Evolutionary conservation across 2,113 vertebrate species (phyloP), one percentile per base, ranked within the genome.

Genomic region (Istiophorus platypterus): DNA sequence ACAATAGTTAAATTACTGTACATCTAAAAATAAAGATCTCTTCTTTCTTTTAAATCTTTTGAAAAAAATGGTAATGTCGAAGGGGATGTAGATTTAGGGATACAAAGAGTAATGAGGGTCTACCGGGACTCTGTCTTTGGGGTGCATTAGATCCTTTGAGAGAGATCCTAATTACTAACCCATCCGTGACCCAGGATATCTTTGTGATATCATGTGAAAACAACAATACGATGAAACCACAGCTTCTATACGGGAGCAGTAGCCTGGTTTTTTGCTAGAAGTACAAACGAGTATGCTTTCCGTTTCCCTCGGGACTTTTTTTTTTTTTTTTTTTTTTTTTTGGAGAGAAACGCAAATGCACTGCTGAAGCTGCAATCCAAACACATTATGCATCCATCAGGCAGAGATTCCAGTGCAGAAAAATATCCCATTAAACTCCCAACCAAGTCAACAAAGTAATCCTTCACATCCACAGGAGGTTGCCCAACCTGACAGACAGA

Each of bases 391-490:
- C 69, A 86, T 86, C 83, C 85, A 78, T 86, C 83, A 84, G 81
- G 77, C 58, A 80, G 61, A 84, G 74, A 85, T 78, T 39, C 59
- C 61, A 72, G 76, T 69, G 73, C 31, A 80, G 72, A 57, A 84
- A 87, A 85, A 91, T 26, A 88, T 86, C 72, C 83, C 52, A 86
- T 93, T 89, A 89, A 89, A 92, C 73, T 78, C 62, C 65, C 80
- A 85, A 89, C 78, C 58, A 84, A 86, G 76, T 86, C 82, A 92
- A 90, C 87, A 94, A 79, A 82, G 66, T 80, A 86, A 92, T 92
- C 88, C 66, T 82, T 81, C 76, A 82, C 62, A 86, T 76, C 81
- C 72, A 81, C 81, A 80, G 78, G 88, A 87, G 85, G 85, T 58
- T 80, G 31, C 58, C 78, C 57, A 88, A 91, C 76, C 81, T 81